These are phyloP conservation scores for Aleiodes alternator DNA, from an alignment of 2,888 invertebrate species.

Conservation along the genomic window DNA sequence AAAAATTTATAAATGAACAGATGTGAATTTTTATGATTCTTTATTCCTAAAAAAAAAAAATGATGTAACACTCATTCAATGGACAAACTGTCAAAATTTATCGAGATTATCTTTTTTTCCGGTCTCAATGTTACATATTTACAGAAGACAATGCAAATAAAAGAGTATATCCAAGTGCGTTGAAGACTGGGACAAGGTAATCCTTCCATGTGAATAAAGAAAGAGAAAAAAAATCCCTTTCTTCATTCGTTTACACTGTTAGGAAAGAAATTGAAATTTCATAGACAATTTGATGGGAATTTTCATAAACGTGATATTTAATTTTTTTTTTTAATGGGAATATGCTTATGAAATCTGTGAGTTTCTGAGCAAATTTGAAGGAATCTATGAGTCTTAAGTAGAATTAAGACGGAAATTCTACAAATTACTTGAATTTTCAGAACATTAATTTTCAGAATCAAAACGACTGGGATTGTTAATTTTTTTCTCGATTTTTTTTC, in stretches of 20 bases:
- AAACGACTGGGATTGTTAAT: not conserved
- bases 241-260: too few relatives aligned
- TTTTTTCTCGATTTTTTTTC: not conserved
- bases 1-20: conserved; percentile 53
- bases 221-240: too few relatives aligned
- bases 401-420: too few relatives aligned
- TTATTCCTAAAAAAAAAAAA: conserved; percentile 54
- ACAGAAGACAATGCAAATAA: conserved; percentile 54
- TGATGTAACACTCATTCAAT: conserved; percentile 58
- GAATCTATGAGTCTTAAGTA: too few relatives aligned
- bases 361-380: too few relatives aligned
- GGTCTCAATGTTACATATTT: conserved; percentile 61
- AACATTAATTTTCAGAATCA: too few relatives aligned
- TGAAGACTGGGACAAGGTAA: conserved; percentile 45
- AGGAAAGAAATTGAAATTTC: not conserved
- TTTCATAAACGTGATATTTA: too few relatives aligned
- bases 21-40: conserved; percentile 63
- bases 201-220: conserved; percentile 26
- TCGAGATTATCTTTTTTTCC: conserved; percentile 58
- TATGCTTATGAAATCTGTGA: too few relatives aligned
- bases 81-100: conserved; percentile 69
- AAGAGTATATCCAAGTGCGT: conserved; percentile 42
- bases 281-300: too few relatives aligned
- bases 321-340: too few relatives aligned
- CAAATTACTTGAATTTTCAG: too few relatives aligned